A percentile compares a stretch with the other conserved stretches of the same genome.
phyloP scores from a whole-genome alignment of 92 coral and sea anemone species.

The Montipora capitata region DNA sequence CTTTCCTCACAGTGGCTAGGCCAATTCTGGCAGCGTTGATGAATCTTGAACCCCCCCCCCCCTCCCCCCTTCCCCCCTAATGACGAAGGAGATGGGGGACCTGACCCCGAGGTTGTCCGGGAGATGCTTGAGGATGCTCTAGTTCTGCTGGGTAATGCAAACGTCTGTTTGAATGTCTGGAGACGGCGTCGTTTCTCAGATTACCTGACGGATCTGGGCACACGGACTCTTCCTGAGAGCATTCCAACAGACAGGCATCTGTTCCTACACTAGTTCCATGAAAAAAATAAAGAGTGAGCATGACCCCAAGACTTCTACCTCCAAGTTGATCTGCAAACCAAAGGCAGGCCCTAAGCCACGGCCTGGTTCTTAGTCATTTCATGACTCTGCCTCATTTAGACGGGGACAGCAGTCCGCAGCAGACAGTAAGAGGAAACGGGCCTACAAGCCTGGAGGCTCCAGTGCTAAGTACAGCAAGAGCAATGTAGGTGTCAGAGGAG shows the following conservation, averaged over 20 bases:
- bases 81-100: conserved; percentile 51
- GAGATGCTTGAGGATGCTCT: conserved; percentile 74
- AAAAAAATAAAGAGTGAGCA: conserved; percentile 72
- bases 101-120: conserved; percentile 62
- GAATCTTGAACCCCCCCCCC: conserved; percentile 43
- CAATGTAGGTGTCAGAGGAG: conserved; percentile 21
- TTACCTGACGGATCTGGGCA: conserved; percentile 60
- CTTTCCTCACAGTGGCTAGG: conserved; percentile 63
- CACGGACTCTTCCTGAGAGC: conserved; percentile 57
- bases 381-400: conserved; percentile 35
- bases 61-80: conserved; percentile 9
- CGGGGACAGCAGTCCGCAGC: conserved; percentile 32
- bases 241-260: conserved; percentile 66
- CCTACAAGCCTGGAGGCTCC: neutral
- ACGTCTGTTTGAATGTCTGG: conserved; percentile 64
- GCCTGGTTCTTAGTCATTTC: too few relatives aligned
- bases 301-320: conserved; percentile 64
- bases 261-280: conserved; percentile 74
- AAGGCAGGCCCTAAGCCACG: conserved; percentile 14
- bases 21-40: conserved; percentile 75
- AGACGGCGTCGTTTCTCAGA: conserved; percentile 72
- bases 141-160: conserved; percentile 71
- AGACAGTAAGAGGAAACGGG: conserved; percentile 57
- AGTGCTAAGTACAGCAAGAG: conserved; percentile 35
- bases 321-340: conserved; percentile 66